These are phyloP conservation scores for Ormyrus thymus DNA, from an alignment of 2,888 invertebrate species.

Conservation along the genomic window DNA sequence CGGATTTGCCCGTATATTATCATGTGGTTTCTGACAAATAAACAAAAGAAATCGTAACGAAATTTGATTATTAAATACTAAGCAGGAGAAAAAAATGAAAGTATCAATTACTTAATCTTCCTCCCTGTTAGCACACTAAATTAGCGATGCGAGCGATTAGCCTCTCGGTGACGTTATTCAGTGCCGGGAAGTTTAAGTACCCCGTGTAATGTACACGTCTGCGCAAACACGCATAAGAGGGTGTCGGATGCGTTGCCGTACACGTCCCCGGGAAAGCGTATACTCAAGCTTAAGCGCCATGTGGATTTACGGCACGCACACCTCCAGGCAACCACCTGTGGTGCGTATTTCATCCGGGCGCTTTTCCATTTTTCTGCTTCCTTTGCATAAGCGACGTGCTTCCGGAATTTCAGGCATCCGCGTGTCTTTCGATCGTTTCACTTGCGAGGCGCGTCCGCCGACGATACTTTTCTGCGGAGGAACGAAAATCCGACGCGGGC, in stretches of 20 bases:
- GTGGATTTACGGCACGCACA: conserved; percentile 39
- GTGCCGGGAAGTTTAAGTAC: conserved; percentile 39
- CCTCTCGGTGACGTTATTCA: conserved; percentile 46
- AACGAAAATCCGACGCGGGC: too few relatives aligned
- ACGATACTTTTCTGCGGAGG: too few relatives aligned
- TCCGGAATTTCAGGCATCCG: too few relatives aligned
- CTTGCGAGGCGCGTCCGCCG: too few relatives aligned
- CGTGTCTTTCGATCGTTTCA: too few relatives aligned
- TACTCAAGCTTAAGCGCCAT: conserved; percentile 41
- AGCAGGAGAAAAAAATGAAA: conserved; percentile 7
- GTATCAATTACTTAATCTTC: conserved; percentile 25
- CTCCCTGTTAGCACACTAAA: conserved; percentile 21
- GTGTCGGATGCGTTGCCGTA: conserved; percentile 43
- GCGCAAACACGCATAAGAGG: conserved; percentile 22
- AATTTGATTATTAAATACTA: not conserved
- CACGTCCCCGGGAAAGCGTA: conserved; percentile 15
- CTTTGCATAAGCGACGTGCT: not conserved
- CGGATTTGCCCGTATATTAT: too few relatives aligned
- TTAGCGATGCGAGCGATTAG: conserved; percentile 43
- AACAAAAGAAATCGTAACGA: too few relatives aligned
- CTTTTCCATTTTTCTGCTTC: conserved; percentile 24
- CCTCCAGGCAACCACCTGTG: conserved; percentile 49
- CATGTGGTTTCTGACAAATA: too few relatives aligned
- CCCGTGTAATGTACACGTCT: conserved; percentile 45
- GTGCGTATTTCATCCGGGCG: conserved; percentile 33